phyloP scores from a whole-genome alignment of 2,113 vertebrate species.

The Corapipo altera region DNA sequence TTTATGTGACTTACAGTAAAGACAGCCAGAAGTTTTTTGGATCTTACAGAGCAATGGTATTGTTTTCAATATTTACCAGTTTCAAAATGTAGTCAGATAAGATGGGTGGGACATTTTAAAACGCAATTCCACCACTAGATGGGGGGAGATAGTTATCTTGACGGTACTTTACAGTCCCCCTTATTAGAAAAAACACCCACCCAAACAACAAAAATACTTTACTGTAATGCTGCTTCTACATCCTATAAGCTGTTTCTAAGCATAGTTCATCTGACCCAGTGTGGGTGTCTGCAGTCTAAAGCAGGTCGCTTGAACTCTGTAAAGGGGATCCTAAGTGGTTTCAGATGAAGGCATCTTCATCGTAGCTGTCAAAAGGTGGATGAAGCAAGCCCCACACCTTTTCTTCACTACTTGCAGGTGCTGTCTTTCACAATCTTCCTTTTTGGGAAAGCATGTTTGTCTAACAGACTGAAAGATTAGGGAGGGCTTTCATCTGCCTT shows the following conservation, averaged over 20 bases:
- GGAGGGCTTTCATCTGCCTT: background rate
- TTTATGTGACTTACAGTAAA: background rate
- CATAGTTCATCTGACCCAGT: background rate
- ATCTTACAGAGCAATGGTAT: background rate
- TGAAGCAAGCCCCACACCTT: background rate
- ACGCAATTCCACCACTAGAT: constrained; percentile 1
- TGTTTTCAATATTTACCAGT: background rate
- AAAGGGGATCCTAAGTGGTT: background rate
- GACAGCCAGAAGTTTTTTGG: background rate
- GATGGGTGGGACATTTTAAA: background rate
- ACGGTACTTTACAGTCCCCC: background rate
- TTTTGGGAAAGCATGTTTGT: background rate
- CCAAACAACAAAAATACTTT: background rate
- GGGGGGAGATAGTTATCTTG: background rate
- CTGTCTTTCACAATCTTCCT: background rate
- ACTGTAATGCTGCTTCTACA: background rate
- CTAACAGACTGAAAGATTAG: background rate
- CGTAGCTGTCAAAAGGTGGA: background rate
- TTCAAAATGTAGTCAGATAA: background rate
- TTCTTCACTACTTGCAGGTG: background rate
- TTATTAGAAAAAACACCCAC: background rate
- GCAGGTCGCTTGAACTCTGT: too few species aligned
- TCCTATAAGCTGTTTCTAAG: background rate
- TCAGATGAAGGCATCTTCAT: background rate
- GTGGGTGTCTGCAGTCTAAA: background rate